These are phyloP conservation scores for Himalopsyche phryganea DNA, from an alignment of 1,140 invertebrate genomes.

Conservation along the genomic window DNA sequence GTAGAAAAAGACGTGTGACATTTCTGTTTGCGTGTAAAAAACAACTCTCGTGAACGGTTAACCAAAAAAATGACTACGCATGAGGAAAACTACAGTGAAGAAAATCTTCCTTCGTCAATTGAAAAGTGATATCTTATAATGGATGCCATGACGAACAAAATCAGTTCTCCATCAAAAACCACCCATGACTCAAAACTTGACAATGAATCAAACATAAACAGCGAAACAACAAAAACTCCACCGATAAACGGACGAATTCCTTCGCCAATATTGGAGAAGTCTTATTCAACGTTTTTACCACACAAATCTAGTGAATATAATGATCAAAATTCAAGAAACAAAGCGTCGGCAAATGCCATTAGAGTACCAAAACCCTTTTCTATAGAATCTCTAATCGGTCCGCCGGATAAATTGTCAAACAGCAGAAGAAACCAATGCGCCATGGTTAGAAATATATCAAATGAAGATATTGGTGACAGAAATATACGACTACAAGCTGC, in stretches of 20 bases:
- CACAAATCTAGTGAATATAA: not conserved
- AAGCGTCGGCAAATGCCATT: slow-evolving; percentile 4
- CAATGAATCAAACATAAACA: not conserved
- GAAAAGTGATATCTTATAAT: no score
- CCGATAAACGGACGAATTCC: not conserved
- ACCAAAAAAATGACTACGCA: no score
- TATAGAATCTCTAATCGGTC: slow-evolving; percentile 28
- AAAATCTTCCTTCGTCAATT: no score
- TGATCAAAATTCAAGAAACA: slow-evolving; percentile 7
- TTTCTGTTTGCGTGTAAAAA: no score
- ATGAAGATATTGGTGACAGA: not conserved
- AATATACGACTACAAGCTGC: slow-evolving; percentile 1
- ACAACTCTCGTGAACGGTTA: no score
- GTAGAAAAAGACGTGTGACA: no score
- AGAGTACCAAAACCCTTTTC: slow-evolving; percentile 29
- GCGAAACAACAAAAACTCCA: not conserved
- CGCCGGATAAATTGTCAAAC: slow-evolving; percentile 10
- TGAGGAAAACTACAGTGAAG: no score
- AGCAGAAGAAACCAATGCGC: slow-evolving; percentile 13
- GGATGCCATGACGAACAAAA: no score
- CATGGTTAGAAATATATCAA: slow-evolving; percentile 9
- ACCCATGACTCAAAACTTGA: slow-evolving; percentile 1
- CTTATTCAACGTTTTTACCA: not conserved
- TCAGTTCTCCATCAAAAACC: not conserved
- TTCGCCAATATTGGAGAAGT: not conserved